phyloP scores from a whole-genome alignment of 1,140 invertebrate genomes.

The Calycopis cecrops region DNA sequence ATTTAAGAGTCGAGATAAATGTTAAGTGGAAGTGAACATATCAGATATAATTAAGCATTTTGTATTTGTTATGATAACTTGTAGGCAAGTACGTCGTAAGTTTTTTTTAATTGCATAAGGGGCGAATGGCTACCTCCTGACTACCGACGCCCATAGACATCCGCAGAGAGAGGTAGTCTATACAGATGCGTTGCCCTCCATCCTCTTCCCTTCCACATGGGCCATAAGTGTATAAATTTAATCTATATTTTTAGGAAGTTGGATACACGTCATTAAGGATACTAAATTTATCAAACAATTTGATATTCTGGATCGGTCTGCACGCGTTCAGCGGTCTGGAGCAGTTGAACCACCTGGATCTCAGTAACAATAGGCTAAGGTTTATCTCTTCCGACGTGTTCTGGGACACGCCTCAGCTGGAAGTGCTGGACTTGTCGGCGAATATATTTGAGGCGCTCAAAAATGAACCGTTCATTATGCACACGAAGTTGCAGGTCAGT shows the following conservation, averaged over 20 bases:
- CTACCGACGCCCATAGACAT: no score
- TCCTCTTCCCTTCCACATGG: no score
- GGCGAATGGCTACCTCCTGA: no score
- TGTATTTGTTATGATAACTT: no score
- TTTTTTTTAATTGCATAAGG: no score
- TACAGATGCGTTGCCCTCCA: no score
- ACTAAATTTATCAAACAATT: slow-evolving; percentile 63
- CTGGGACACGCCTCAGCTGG: slow-evolving; percentile 56
- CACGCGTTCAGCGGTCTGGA: slow-evolving; percentile 63
- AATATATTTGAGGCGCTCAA: slow-evolving; percentile 63
- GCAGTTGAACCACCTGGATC: slow-evolving; percentile 50
- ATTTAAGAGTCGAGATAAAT: no score
- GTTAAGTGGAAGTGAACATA: no score
- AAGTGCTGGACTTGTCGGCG: slow-evolving; percentile 57
- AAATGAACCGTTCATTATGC: slow-evolving; percentile 65
- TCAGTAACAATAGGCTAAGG: slow-evolving; percentile 60
- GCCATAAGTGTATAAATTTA: no score
- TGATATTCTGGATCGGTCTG: slow-evolving; percentile 69
- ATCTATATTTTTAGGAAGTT: slow-evolving; percentile 45
- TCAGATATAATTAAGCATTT: no score
- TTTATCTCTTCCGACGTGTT: slow-evolving; percentile 59
- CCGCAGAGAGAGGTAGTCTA: no score
- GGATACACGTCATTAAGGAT: slow-evolving; percentile 53
- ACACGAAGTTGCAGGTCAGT: slow-evolving; percentile 54
- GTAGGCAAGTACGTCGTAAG: no score